Conservation (phyloP, 1,140 invertebrate genomes). For the Amyelois transitella region DNA sequence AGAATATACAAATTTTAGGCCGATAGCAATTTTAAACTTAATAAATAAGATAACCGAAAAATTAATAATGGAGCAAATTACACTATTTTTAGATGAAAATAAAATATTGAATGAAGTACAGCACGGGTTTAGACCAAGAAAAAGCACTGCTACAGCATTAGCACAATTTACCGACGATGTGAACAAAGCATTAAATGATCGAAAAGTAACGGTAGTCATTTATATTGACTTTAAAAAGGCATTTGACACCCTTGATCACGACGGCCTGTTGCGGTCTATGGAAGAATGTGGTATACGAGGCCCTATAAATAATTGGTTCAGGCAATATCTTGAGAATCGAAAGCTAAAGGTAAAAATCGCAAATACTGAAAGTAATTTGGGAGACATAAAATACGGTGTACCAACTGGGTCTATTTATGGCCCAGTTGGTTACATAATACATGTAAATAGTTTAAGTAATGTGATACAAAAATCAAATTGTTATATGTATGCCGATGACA, state of each 20-base stretch:
- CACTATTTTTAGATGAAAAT: conserved; percentile 17
- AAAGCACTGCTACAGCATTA: conserved; percentile 8
- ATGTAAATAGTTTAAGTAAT: too few relatives aligned
- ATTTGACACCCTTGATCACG: conserved; percentile 18
- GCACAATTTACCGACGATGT: conserved; percentile 11
- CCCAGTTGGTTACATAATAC: too few relatives aligned
- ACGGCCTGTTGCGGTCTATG: conserved; percentile 13
- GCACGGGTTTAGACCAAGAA: conserved; percentile 14
- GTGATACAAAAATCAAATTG: too few relatives aligned
- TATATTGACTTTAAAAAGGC: conserved; percentile 27
- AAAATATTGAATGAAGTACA: conserved; percentile 17
- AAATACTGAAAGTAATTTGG: too few relatives aligned
- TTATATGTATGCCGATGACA: too few relatives aligned
- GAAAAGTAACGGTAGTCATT: conserved; percentile 12
- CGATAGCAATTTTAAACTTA: conserved; percentile 22
- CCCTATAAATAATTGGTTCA: conserved; percentile 11
- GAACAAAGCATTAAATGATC: conserved; percentile 9
- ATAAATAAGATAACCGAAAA: conserved; percentile 30
- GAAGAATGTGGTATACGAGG: conserved; percentile 19
- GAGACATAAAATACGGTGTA: too few relatives aligned
- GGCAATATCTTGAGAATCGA: background rate
- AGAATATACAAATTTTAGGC: conserved; percentile 25
- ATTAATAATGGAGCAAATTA: conserved; percentile 22
- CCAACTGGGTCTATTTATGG: too few relatives aligned
- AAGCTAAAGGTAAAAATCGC: too few relatives aligned